Base-by-base conservation (phyloP, 2,113 vertebrate genomes). In the Irena cyanogastra region DNA sequence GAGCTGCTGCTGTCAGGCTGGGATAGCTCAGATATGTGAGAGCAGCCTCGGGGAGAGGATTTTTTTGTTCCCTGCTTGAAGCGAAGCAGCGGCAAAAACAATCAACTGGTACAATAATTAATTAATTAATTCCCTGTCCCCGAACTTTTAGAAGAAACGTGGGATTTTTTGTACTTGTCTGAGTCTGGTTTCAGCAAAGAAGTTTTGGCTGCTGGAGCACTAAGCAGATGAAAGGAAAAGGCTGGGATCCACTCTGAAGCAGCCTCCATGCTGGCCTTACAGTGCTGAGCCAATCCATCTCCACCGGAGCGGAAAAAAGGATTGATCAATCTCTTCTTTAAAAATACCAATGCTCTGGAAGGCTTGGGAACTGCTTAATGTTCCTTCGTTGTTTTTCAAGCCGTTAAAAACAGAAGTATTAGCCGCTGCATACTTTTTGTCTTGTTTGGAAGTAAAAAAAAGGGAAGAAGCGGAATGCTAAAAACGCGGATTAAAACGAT, bases 241-340 rank as follows among this genome's bases (percentile, higher is more conserved):
- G 60, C 56, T 92, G 90, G 91, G 83, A 90, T 92, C 44, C 69
- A 31, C 0, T 2, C 86, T 92, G 92, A 49, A 90, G 64, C 8
- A 12, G 66, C 96, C 88, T 78, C 71, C 13, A 18, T 78, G 70
- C 95, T 85, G 91, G 93, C 44, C 41, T 75, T 90, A 17, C 80
- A 1, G 16, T 1, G 13, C 92, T 22, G 77, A 92, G 88, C 85
- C 86, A 78, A 96, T 96, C 85, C 80, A 92, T 96, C 94, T 94
- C 95, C 93, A 96, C n/a, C n/a, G n/a, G n/a, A n/a, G n/a, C n/a
- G n/a, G n/a, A n/a, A n/a, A n/a, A n/a, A n/a, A n/a, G n/a, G n/a
- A n/a, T n/a, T 96, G 96, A 96, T 96, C 93, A 96, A 96, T 93
- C 72, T 89, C 94, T 81, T 95, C 94, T 93, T 94, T 93, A 95